Evolutionary conservation across 2,113 vertebrate genomes (phyloP).

Genomic region (Axis porcinus): DNA sequence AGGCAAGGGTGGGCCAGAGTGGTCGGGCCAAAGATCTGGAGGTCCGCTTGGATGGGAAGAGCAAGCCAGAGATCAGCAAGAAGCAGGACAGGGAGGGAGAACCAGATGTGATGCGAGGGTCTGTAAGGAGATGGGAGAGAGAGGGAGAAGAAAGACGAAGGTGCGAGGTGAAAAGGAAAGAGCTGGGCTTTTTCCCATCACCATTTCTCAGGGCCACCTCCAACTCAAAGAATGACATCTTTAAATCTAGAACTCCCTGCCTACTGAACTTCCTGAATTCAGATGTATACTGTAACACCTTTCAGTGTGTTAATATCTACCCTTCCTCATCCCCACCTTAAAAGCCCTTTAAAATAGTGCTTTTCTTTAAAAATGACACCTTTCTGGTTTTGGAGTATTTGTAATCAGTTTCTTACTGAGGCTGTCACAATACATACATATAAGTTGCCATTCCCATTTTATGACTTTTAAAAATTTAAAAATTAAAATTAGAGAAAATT

Average conservation of each 20-base stretch:
- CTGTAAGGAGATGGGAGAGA: background rate
- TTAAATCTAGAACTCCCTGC: background rate
- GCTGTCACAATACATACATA: background rate
- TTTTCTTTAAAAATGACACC: background rate
- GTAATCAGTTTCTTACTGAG: background rate
- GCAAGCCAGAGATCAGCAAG: background rate
- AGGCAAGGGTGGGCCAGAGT: background rate
- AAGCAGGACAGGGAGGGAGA: background rate
- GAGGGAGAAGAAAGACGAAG: background rate
- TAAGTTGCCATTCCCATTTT: background rate
- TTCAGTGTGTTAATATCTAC: background rate
- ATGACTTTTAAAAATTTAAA: background rate
- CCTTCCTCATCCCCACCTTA: background rate
- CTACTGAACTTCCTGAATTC: background rate
- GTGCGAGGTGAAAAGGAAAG: background rate
- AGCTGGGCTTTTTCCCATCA: background rate
- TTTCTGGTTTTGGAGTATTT: background rate
- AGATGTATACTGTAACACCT: background rate
- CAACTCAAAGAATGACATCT: background rate
- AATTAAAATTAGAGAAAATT: background rate
- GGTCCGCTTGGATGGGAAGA: background rate
- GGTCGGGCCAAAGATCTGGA: background rate
- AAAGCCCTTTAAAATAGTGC: background rate
- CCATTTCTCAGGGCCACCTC: background rate
- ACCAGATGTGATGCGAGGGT: fast-evolving